These are phyloP conservation scores for Pygocentrus nattereri DNA, from an alignment of 2,797 vertebrate species.

Conservation along the genomic window DNA sequence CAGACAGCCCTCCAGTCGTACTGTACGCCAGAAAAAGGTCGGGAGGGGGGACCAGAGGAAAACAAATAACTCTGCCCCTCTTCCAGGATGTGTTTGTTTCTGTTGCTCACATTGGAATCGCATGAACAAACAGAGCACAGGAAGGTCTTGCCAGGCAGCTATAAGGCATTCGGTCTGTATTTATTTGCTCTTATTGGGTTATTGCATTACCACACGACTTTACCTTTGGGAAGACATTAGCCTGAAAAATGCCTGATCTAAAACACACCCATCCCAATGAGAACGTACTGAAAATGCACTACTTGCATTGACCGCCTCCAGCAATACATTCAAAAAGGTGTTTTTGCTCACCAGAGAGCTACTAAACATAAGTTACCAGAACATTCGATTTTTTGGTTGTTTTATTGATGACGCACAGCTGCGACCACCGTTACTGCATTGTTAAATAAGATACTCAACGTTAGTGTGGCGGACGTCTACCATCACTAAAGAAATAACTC, in stretches of 20 bases:
- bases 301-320: too few species aligned
- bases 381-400: too few species aligned
- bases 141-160: conserved; percentile 57
- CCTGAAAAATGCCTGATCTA: conserved; percentile 55
- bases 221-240: conserved; percentile 74
- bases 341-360: too few species aligned
- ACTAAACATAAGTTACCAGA: too few species aligned
- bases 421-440: too few species aligned
- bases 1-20: conserved; percentile 62
- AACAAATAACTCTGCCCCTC: conserved; percentile 77
- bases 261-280: background rate
- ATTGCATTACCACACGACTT: conserved; percentile 71
- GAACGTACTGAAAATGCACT: background rate
- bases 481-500: too few species aligned
- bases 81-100: conserved; percentile 76
- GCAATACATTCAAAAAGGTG: background rate
- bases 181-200: conserved; percentile 70
- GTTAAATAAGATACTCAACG: too few species aligned
- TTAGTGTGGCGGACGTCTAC: too few species aligned
- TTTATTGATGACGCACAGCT: too few species aligned
- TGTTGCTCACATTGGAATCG: conserved; percentile 71
- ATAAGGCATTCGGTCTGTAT: conserved; percentile 58
- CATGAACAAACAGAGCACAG: conserved; percentile 62
- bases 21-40: conserved; percentile 35
- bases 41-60: conserved; percentile 65